Percentiles rank a stretch among this genome's conserved stretches.
Evolutionary conservation across 2,797 vertebrate genomes (phyloP).

Genomic region (Hyperoplus immaculatus): DNA sequence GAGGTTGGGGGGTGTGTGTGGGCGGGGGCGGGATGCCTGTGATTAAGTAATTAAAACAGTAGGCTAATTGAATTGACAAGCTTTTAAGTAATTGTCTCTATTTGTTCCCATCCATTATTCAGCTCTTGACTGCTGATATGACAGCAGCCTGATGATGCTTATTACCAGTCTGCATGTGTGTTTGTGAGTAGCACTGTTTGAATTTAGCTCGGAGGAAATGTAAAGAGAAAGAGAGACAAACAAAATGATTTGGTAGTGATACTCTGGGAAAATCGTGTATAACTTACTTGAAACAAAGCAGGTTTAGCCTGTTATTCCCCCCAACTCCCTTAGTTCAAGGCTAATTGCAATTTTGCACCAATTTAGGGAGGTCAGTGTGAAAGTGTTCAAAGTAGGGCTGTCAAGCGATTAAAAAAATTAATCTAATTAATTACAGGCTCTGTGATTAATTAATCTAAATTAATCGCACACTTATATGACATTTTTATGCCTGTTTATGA

Average conservation of each 20-base stretch:
- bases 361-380: background rate
- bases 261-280: background rate
- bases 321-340: background rate
- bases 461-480: too few species aligned
- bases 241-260: background rate
- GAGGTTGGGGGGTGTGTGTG: background rate
- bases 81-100: conserved; percentile 66
- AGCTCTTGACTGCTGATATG: conserved; percentile 57
- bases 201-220: conserved; percentile 1
- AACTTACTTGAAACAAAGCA: background rate
- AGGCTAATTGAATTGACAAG: conserved; percentile 66
- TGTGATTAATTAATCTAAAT: too few species aligned
- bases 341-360: background rate
- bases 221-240: background rate
- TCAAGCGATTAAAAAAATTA: too few species aligned
- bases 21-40: conserved; percentile 26
- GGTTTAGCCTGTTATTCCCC: background rate
- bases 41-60: conserved; percentile 65
- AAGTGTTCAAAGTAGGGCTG: background rate
- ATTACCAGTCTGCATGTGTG: conserved; percentile 23
- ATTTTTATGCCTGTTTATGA: too few species aligned
- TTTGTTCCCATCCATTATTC: conserved; percentile 65
- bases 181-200: background rate
- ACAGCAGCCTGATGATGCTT: conserved; percentile 44
- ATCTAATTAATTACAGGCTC: too few species aligned